Evolutionary conservation across 2,888 invertebrate species (phyloP).

Genomic region (Brassicogethes aeneus): DNA sequence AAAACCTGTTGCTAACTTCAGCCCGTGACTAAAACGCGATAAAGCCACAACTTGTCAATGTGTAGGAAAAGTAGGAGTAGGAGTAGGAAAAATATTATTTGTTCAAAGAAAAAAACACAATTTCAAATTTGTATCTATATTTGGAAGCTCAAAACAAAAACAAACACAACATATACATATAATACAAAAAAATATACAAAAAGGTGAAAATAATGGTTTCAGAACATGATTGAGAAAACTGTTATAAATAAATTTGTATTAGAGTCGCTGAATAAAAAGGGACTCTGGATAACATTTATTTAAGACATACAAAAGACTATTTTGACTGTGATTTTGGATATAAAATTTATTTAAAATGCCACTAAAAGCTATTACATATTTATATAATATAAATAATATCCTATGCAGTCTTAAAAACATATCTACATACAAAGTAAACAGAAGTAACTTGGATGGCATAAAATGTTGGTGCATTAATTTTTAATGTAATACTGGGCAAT

Average conservation of each 20-base stretch:
- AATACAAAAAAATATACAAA: constrained; percentile 17
- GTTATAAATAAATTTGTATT: no score
- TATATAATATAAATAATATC: constrained; percentile 5
- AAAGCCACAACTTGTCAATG: no score
- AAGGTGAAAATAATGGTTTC: constrained; percentile 3
- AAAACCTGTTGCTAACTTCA: no score
- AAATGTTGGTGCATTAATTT: constrained; percentile 1
- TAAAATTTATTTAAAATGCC: constrained; percentile 1
- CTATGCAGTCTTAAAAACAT: constrained; percentile 7
- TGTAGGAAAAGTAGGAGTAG: no score
- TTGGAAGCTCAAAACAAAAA: constrained; percentile 12
- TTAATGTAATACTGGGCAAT: constrained; percentile 5
- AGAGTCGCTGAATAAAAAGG: no score
- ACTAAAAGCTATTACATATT: constrained; percentile 4
- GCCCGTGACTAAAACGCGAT: no score
- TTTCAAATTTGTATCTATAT: neutral
- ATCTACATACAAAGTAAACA: constrained; percentile 1
- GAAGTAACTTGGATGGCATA: constrained; percentile 1
- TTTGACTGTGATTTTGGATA: neutral
- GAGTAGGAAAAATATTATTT: no score
- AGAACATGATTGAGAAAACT: neutral
- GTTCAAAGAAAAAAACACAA: neutral
- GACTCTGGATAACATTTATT: no score
- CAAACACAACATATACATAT: constrained; percentile 18
- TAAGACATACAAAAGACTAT: no score